phyloP scores from a whole-genome alignment of 2,113 vertebrate species.

The Otocyon megalotis region DNA sequence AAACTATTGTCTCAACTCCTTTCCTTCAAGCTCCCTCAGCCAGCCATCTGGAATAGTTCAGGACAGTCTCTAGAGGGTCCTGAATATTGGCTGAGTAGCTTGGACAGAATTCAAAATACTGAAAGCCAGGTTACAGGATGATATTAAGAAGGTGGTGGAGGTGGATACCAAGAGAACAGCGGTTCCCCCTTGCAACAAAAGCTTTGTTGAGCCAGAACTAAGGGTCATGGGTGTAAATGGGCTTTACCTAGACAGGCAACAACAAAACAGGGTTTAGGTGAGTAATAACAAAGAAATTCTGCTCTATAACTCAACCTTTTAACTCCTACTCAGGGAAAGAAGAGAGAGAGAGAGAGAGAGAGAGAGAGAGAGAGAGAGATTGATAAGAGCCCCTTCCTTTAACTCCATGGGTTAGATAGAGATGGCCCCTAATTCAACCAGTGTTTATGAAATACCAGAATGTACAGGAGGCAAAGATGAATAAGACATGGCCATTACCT shows the following conservation, averaged over 20 bases:
- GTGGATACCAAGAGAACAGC: background rate
- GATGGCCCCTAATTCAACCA: background rate
- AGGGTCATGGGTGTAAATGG: background rate
- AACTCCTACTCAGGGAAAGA: background rate
- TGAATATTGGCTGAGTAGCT: background rate
- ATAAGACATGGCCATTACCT: background rate
- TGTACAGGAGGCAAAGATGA: background rate
- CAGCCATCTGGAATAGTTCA: background rate
- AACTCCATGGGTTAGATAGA: background rate
- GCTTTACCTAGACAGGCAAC: background rate
- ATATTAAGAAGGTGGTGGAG: background rate
- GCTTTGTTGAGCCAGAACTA: background rate
- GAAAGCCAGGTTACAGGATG: background rate
- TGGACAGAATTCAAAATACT: background rate
- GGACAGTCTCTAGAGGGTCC: background rate
- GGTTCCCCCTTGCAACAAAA: background rate
- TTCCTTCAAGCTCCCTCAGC: background rate
- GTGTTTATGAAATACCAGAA: background rate
- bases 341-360: background rate
- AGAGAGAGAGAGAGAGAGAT: background rate
- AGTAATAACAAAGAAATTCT: background rate
- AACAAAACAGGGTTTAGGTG: background rate
- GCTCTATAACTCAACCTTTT: background rate
- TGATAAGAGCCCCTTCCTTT: background rate
- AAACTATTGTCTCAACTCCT: background rate